Evolutionary conservation across 2,113 vertebrate genomes (phyloP).

Genomic region (Hypomesus transpacificus): DNA sequence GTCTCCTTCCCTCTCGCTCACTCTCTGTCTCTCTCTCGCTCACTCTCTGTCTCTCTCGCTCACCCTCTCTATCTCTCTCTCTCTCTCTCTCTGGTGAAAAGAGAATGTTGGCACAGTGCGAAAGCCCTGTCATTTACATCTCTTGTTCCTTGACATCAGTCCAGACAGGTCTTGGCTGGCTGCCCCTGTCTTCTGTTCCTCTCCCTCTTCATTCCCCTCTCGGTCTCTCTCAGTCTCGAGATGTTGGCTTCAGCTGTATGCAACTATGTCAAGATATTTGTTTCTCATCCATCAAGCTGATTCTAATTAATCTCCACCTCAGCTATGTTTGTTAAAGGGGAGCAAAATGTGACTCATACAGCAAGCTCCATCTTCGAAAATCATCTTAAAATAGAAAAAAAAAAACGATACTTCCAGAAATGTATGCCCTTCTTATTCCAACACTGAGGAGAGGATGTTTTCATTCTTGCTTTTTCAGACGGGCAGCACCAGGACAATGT

Average conservation of each 20-base stretch:
- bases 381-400: neutral
- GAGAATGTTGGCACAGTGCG: conserved; percentile 29
- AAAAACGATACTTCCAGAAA: neutral
- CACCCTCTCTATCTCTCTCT: neutral
- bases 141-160: conserved; percentile 19
- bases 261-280: conserved; percentile 33
- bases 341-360: neutral
- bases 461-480: conserved; percentile 68
- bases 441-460: conserved; percentile 14
- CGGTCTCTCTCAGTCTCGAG: neutral
- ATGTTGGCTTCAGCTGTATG: conserved; percentile 4
- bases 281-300: conserved; percentile 15
- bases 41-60: neutral
- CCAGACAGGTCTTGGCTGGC: conserved; percentile 15
- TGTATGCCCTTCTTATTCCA: neutral
- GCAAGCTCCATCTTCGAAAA: neutral
- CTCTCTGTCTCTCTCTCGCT: neutral
- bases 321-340: neutral
- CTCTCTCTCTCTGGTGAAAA: conserved; percentile 10
- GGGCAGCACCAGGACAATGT: conserved; percentile 86
- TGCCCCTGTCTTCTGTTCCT: neutral
- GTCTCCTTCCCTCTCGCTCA: neutral
- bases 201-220: conserved; percentile 1
- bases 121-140: conserved; percentile 36
- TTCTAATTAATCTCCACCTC: conserved; percentile 2